These are phyloP conservation scores for Sphaerophoria taeniata DNA, from an alignment of 2,888 invertebrate species.

Conservation along the genomic window DNA sequence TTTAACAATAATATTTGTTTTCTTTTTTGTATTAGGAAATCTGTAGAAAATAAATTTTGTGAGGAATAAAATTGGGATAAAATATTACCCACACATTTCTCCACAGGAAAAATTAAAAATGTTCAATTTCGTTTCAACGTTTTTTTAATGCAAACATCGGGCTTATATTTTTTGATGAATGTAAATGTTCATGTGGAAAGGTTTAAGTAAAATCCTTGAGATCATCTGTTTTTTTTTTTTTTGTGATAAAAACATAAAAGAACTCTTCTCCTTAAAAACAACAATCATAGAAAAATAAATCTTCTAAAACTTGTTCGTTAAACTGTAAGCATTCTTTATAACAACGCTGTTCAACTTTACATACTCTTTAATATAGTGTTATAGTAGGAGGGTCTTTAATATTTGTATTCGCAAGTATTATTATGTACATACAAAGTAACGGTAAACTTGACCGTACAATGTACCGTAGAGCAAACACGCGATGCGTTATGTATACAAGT, in stretches of 20 bases:
- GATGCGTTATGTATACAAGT: too few relatives aligned
- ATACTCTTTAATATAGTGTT: too few relatives aligned
- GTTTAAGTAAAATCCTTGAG: background rate
- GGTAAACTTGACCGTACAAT: too few relatives aligned
- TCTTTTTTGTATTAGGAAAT: conserved; percentile 50
- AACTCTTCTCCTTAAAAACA: conserved; percentile 17
- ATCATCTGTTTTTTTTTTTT: background rate
- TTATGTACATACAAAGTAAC: too few relatives aligned
- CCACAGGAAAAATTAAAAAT: conserved; percentile 31
- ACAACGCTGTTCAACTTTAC: too few relatives aligned
- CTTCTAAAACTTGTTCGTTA: too few relatives aligned
- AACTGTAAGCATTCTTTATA: too few relatives aligned
- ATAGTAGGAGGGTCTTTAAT: too few relatives aligned
- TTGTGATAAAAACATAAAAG: background rate
- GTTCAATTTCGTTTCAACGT: background rate
- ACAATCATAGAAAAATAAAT: too few relatives aligned
- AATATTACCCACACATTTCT: conserved; percentile 59
- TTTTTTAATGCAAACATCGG: conserved; percentile 12
- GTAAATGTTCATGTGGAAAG: background rate
- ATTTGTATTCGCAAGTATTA: too few relatives aligned
- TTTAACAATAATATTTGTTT: conserved; percentile 46
- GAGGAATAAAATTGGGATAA: conserved; percentile 31
- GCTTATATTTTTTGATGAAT: background rate
- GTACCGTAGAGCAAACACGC: too few relatives aligned
- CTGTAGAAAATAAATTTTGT: conserved; percentile 49